Conservation (phyloP, 2,888 invertebrate genomes). For the Pheosia tremula region DNA sequence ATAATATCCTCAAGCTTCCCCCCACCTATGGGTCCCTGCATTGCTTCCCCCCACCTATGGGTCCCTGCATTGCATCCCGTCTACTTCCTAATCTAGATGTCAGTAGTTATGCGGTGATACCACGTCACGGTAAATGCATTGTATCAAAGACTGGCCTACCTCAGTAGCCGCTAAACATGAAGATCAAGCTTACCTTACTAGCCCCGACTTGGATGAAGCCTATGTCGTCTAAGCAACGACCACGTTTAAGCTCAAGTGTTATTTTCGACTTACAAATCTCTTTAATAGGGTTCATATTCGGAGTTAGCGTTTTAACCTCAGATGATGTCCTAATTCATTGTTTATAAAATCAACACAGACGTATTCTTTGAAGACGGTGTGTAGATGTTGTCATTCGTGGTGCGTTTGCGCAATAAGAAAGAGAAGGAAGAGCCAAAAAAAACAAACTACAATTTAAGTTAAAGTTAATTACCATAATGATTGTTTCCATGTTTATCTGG, state of each 20-base stretch:
- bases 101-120: not conserved
- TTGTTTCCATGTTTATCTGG: constrained; percentile 10
- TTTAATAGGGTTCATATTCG: not conserved
- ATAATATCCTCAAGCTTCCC: not conserved
- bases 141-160: constrained; percentile 1
- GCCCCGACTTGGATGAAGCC: not conserved
- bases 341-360: too few species aligned
- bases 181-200: constrained; percentile 1
- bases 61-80: not conserved
- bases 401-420: too few species aligned
- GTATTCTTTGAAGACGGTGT: too few species aligned
- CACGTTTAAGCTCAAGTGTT: not conserved
- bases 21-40: not conserved
- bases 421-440: not conserved
- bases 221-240: not conserved
- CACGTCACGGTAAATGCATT: not conserved
- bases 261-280: not conserved
- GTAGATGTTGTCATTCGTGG: too few species aligned
- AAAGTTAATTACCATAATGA: constrained; percentile 8
- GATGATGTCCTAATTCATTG: too few species aligned
- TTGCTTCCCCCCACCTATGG: not conserved
- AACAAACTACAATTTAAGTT: constrained; percentile 4
- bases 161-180: not conserved
- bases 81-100: not conserved
- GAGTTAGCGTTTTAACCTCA: not conserved